Evolutionary conservation across 2,113 vertebrate genomes (phyloP), one percentile per base, ranked within the genome.

Genomic region (Phrynocephalus versicolor): DNA sequence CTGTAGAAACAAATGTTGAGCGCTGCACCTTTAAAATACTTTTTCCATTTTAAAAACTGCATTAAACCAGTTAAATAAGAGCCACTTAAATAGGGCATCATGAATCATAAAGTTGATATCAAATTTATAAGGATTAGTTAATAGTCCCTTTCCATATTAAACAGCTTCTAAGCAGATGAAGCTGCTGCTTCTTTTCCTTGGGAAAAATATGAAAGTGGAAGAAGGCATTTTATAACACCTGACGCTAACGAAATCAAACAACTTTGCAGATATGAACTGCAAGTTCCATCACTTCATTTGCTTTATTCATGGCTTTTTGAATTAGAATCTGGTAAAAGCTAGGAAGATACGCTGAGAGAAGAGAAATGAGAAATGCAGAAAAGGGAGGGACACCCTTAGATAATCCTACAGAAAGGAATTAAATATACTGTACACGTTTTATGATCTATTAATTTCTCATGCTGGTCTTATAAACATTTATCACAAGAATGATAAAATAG

Each of bases 91-190:
- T 45, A 65, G 78, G 60, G 65, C 78, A 65, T 80, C 25, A 23
- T 65, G 60, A 80, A 80, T 80, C 23, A 51, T 55, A 19, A n/a
- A 16, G 45, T 30, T 55, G 78, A 41, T 39, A 65, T 65, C 37
- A 80, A 65, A 65, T 80, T 65, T 65, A 80, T 64, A 65, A 80
- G 55, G 78, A 80, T 65, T 41, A 80, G 60, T 18, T 79, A 65
- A 79, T 64, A 41, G 14, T 41, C 60, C n/a, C 25, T 30, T 79
- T 64, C 78, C 78, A 79, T 79, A 65, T 79, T 79, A 65, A 80
- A 41, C 60, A 80, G 60, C 37, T 12, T 64, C 25, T 65, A 65
- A 80, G 78, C 41, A 45, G 37, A 12, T 65, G 60, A 65, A 41
- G 37, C 37, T 65, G 62, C 37, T 37, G 37, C 37, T 65, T 79